phyloP scores from a whole-genome alignment of 2,797 vertebrate species.

The Lithobates pipiens region DNA sequence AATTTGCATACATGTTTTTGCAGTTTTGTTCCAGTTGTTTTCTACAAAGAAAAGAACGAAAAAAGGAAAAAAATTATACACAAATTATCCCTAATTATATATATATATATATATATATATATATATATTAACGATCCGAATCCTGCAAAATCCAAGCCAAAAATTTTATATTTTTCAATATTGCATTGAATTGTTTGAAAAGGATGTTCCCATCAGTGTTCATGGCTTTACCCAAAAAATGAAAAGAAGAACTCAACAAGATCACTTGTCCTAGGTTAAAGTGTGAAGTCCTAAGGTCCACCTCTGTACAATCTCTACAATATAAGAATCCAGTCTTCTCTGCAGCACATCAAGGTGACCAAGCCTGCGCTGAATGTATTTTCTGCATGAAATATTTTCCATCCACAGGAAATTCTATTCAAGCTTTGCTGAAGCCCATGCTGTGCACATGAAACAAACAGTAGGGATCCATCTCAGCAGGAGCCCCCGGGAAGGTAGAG shows the following conservation, averaged over 20 bases:
- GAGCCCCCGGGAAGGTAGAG: slow-evolving; percentile 35
- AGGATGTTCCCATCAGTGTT: too few relatives aligned
- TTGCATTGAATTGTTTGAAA: not conserved
- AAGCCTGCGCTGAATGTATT: slow-evolving; percentile 32
- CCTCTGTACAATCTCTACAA: not conserved
- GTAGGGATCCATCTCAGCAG: slow-evolving; percentile 42
- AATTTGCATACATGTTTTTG: too few relatives aligned
- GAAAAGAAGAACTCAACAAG: not conserved
- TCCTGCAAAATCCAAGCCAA: not conserved
- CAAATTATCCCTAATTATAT: not conserved
- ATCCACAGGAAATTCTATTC: slow-evolving; percentile 48
- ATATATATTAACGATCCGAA: not conserved
- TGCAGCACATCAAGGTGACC: not conserved
- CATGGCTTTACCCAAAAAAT: not conserved
- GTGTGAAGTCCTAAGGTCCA: slow-evolving; percentile 34
- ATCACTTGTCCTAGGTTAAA: slow-evolving; percentile 22
- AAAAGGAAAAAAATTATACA: too few relatives aligned
- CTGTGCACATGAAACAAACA: slow-evolving; percentile 58
- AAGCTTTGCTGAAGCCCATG: slow-evolving; percentile 20
- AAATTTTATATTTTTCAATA: not conserved
- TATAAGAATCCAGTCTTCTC: slow-evolving; percentile 21
- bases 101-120: not conserved
- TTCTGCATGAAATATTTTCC: slow-evolving; percentile 36
- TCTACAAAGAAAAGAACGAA: too few relatives aligned
- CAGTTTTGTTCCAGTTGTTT: too few relatives aligned